Evolutionary conservation across 2,797 vertebrate genomes (phyloP).

Genomic region (Ctenosaura bakeri): DNA sequence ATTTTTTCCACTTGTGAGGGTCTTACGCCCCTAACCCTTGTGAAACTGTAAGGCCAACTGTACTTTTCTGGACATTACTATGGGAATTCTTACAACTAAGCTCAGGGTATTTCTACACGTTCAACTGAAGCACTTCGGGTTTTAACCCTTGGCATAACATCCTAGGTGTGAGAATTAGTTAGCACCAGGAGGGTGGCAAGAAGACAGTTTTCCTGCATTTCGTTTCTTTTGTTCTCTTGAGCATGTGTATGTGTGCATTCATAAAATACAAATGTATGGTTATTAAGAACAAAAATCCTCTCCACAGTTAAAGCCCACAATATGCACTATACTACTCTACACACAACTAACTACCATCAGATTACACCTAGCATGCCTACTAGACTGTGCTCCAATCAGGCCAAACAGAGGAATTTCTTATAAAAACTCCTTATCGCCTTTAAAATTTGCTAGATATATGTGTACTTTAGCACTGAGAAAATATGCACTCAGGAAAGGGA

Average conservation of each 20-base stretch:
- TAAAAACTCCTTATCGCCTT: neutral
- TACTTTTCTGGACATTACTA: neutral
- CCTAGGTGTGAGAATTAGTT: neutral
- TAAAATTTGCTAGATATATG: neutral
- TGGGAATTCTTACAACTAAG: neutral
- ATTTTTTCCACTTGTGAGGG: too few relatives aligned
- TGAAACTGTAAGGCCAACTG: too few relatives aligned
- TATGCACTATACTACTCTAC: neutral
- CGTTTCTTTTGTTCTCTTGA: neutral
- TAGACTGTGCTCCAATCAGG: neutral
- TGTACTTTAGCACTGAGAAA: neutral
- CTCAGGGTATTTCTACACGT: neutral
- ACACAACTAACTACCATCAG: neutral
- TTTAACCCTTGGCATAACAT: neutral
- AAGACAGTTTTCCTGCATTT: neutral
- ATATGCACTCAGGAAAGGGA: neutral
- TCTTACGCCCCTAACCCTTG: too few relatives aligned
- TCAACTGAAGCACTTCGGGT: neutral
- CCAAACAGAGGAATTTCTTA: neutral
- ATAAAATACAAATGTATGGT: neutral
- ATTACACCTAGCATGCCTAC: neutral
- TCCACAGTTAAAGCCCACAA: neutral
- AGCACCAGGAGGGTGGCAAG: too few relatives aligned
- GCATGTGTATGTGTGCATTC: neutral
- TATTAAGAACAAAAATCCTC: neutral